phyloP scores from a whole-genome alignment of 2,113 vertebrate species.

The Aramus guarauna region DNA sequence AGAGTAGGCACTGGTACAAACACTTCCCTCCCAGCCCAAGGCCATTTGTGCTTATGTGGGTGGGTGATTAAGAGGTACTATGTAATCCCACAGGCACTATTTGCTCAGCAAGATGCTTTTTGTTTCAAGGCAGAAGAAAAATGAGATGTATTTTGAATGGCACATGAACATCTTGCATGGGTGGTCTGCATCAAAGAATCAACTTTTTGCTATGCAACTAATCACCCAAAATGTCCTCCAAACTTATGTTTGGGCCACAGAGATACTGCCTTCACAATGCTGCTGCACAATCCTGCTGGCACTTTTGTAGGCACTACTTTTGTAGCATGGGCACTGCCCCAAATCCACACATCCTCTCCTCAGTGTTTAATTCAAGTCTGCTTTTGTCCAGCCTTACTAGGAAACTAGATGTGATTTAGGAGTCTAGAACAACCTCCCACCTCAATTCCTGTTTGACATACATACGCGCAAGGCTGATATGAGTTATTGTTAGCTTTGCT shows the following conservation, averaged over 20 bases:
- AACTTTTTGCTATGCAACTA: neutral
- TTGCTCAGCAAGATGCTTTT: neutral
- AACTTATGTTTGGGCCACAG: neutral
- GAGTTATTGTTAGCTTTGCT: neutral
- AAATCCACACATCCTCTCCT: neutral
- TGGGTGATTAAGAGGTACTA: neutral
- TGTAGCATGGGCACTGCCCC: neutral
- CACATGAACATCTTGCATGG: accelerated
- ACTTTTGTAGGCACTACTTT: neutral
- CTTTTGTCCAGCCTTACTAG: neutral
- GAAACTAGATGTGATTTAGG: neutral
- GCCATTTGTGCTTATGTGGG: neutral
- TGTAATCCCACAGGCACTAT: neutral
- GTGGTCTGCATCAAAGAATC: neutral
- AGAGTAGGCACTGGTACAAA: neutral
- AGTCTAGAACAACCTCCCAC: neutral
- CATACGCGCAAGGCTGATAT: neutral
- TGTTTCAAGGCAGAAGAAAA: neutral
- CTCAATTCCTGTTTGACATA: neutral
- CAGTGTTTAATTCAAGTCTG: neutral
- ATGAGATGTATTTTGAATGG: neutral
- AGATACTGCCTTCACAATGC: neutral
- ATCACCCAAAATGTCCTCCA: neutral
- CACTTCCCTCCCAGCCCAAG: neutral
- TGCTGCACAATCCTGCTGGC: neutral